phyloP scores from a whole-genome alignment of 2,113 vertebrate species.

The Oreochromis niloticus region DNA sequence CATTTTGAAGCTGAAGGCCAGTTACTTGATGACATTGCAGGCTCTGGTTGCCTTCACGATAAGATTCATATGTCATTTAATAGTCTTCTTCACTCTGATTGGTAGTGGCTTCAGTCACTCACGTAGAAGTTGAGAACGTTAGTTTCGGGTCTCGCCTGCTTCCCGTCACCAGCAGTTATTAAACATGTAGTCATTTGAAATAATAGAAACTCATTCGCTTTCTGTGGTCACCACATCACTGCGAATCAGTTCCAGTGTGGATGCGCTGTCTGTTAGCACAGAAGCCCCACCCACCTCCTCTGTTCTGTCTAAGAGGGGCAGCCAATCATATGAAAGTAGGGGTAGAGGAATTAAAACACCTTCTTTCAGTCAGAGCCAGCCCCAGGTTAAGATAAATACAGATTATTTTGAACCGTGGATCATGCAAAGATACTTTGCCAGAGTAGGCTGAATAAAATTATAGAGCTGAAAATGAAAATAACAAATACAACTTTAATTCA shows the following conservation, averaged over 20 bases:
- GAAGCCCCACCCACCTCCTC: not conserved
- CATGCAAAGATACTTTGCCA: not conserved
- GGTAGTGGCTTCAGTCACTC: not conserved
- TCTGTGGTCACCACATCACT: not conserved
- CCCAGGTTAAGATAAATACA: not conserved
- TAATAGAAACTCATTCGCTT: not conserved
- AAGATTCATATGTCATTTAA: not conserved
- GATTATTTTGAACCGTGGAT: not conserved
- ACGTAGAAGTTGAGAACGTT: not conserved
- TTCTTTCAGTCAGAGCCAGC: not conserved
- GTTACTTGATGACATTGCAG: not conserved
- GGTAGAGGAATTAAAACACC: not conserved
- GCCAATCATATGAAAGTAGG: not conserved
- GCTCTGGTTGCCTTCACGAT: not conserved
- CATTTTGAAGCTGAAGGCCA: not conserved
- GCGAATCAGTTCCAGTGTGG: not conserved
- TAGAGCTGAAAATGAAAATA: not conserved
- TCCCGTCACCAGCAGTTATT: not conserved
- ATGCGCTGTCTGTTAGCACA: not conserved
- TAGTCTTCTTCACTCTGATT: not conserved
- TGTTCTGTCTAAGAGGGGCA: not conserved
- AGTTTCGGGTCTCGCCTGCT: not conserved
- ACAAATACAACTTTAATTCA: not conserved
- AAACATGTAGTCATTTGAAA: not conserved
- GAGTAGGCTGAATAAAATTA: not conserved